Evolutionary conservation across 2,113 vertebrate species (phyloP).

Genomic region (Microcebus tavaratra): DNA sequence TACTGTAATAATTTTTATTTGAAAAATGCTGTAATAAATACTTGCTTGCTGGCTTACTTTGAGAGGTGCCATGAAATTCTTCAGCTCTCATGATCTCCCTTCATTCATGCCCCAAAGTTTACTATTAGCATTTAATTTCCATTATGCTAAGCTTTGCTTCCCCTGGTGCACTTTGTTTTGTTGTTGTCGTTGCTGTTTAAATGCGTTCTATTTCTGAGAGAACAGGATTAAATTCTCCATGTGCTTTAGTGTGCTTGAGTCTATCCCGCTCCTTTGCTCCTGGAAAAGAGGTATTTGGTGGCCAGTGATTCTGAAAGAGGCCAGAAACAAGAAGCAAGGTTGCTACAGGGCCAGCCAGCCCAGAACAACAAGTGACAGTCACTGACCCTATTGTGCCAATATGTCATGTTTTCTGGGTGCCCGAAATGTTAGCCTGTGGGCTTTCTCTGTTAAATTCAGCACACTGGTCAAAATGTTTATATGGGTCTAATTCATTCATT

Average conservation of each 20-base stretch:
- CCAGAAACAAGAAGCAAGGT: background rate
- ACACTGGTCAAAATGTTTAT: background rate
- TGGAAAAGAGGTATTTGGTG: background rate
- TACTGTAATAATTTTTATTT: background rate
- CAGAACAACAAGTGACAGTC: background rate
- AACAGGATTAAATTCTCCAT: background rate
- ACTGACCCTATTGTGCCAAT: background rate
- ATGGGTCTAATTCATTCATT: background rate
- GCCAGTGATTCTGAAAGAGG: background rate
- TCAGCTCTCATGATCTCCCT: background rate
- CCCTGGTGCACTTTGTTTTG: background rate
- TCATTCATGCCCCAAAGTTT: background rate
- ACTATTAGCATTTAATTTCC: background rate
- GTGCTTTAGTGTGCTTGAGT: background rate
- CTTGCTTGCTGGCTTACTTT: background rate
- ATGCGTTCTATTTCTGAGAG: background rate
- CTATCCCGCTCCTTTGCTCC: background rate
- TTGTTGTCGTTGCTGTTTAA: background rate
- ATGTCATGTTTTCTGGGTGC: slow-evolving; percentile 28
- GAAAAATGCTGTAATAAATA: background rate
- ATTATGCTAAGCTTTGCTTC: background rate
- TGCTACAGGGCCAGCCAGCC: background rate
- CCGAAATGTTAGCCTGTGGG: background rate
- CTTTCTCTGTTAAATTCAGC: slow-evolving; percentile 25
- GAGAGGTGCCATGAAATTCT: background rate